Evolutionary conservation across 2,113 vertebrate genomes (phyloP), one percentile per base, ranked within the genome.

Genomic region (Chamaea fasciata): DNA sequence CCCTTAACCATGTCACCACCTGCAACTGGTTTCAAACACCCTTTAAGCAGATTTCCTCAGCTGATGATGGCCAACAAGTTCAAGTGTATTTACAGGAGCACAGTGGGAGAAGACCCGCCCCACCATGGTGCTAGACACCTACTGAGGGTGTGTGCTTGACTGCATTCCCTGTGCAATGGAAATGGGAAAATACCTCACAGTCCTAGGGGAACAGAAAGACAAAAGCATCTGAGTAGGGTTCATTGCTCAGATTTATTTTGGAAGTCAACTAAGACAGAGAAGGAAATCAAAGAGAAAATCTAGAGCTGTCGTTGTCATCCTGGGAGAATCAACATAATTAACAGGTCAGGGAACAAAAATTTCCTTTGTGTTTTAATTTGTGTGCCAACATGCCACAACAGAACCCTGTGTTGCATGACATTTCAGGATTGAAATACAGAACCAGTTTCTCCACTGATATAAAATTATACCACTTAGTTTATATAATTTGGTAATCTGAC

Each of bases 1-100:
- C 24, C 31, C 23, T 27, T 71, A 30, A 19, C 41, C 3, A 0
- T 57, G 37, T 12, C 11, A 9, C 31, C 26, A n/a, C 35, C 65
- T 71, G n/a, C 39, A 76, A 15, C 41, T 30, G n/a, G 7, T 55
- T 89, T 83, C 39, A 83, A 64, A 30, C 13, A 10, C 11, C 7
- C 22, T 67, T 64, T 27, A 46, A 46, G 44, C 6, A 44, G 20
- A 64, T 60, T 78, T 78, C 31, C 31, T 47, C 23, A 33, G 27
- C 15, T n/a, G 49, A 28, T 9, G 28, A 11, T 22, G 18, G 56
- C 20, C 41, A 79, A 9, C 9, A 41, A 56, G 4, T 37, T 62
- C 13, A 64, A 52, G 23, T 0, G 0, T 37, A 37, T 1, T 39
- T n/a, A 41, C 6, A 67, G 20, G 9, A 23, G 8, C 12, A 5